These are phyloP conservation scores for Myrmophylax atrothorax DNA, from an alignment of 2,113 vertebrate species.

Conservation along the genomic window DNA sequence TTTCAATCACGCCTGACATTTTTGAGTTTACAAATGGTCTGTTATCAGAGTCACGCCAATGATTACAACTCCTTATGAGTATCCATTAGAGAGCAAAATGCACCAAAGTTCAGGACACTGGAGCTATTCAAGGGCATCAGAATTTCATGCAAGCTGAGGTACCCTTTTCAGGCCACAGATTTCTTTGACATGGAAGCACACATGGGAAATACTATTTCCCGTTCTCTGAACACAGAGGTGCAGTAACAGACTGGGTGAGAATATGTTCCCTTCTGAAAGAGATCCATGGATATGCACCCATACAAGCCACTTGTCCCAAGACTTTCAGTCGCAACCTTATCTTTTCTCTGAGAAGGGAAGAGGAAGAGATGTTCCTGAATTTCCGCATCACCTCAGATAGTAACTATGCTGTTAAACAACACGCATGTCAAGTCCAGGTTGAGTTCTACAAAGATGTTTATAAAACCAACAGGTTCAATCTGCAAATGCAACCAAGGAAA, in stretches of 20 bases:
- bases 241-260: background rate
- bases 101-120: background rate
- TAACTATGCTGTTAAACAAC: background rate
- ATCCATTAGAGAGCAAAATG: background rate
- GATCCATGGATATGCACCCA: background rate
- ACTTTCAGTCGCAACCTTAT: background rate
- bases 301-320: background rate
- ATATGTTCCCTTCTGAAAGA: background rate
- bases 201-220: background rate
- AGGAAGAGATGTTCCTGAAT: background rate
- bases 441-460: background rate
- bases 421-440: background rate
- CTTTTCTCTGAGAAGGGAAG: background rate
- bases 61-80: background rate
- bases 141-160: background rate
- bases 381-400: background rate
- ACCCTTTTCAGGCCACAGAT: background rate
- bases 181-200: background rate
- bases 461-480: background rate
- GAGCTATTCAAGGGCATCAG: background rate
- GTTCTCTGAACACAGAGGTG: background rate
- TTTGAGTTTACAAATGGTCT: background rate
- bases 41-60: background rate
- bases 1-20: constrained; percentile 12
- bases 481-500: background rate